Base-by-base conservation (phyloP, 1,140 invertebrate genomes). In the Zeugodacus cucurbitae region DNA sequence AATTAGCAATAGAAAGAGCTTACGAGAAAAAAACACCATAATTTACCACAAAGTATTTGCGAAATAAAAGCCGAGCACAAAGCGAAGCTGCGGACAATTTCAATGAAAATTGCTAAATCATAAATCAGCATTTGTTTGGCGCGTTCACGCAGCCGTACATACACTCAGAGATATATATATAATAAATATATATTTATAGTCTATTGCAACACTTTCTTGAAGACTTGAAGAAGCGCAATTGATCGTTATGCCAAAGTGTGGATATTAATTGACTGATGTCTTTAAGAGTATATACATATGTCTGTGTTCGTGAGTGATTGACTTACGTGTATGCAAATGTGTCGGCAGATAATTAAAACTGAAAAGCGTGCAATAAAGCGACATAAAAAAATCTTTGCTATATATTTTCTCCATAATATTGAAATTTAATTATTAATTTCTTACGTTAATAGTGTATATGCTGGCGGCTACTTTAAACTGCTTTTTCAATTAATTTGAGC, bases 101-200 rank as follows among this genome's bases (percentile, higher is more conserved):
- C 82, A 54, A 86, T 54, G 82, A 86, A 86, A 57, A 86, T 86
- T 86, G 82, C 82, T 41, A 86, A 86, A 86, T 41, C 67, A 74
- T 74, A 74, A 74, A 74, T 86, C 82, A 86, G 82, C 44, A 86
- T 86, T 57, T 41, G 67, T 34, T 37, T 74, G 67, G 67, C 67
- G 32, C 32, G 6, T 32, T 29, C 62, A 67, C 62, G 29, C 62
- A 29, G 26, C 22, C 59, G 26, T n/a, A 62, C 6, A 14, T 0
- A 74, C 34, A 17, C 2, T 34, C 14, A 67, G 0, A 32, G 2
- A 67, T 14, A 67, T 10, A 37, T 34, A 74, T 14, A 34, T 14
- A 10, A 3, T 7, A 34, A 17, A 14, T 34, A 32, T 34, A 22
- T 8, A 22, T 62, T 10, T 62, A 26, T 62, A 67, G 20, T 6